Evolutionary conservation across 2,888 invertebrate genomes (phyloP), one percentile per base, ranked within the genome.

Genomic region (Lasioglossum villosulum): DNA sequence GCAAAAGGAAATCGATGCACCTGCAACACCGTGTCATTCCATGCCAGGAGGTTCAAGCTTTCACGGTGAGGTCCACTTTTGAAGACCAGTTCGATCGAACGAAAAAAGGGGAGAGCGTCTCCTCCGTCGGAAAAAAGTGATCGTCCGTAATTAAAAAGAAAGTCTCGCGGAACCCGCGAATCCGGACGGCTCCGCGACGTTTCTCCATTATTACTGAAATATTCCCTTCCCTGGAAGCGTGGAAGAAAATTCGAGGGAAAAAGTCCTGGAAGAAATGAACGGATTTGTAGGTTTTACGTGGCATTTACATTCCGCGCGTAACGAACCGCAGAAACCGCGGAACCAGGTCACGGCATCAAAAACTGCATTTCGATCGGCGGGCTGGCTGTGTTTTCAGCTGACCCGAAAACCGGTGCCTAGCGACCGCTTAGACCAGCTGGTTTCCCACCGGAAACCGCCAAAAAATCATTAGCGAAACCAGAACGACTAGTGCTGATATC

Each of bases 261-360:
- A 19, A 8, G 2, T 0, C 19, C 66, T 30, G 30, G 34, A 66
- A 34, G 68, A 37, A 68, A 16, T 16, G 16, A 8, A 68, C 34
- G 10, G 34, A 68, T 68, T 68, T 23, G 52, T n/a, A 23, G 37
- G 37, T 68, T 68, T 37, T 23, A 37, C 37, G 37, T 39, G 12
- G 37, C 37, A 39, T 37, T 37, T 37, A 23, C 68, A 12, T 37
- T 37, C 37, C 23, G 23, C 37, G 68, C 8, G 37, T 19, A n/a
- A 68, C 68, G 14, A 80, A 78, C 77, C 82, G 59, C 84, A 83
- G 78, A 75, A 73, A 76, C 85, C 72, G 27, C 56, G 86, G 84
- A 92, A 84, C 84, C 90, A 87, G 92, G 92, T 91, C 92, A 78
- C 88, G 90, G 88, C 90, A 92, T 90, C 89, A 90, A 92, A 92